Evolutionary conservation across 2,113 vertebrate genomes (phyloP), one percentile per base, ranked within the genome.

Genomic region (Grantiella picta): DNA sequence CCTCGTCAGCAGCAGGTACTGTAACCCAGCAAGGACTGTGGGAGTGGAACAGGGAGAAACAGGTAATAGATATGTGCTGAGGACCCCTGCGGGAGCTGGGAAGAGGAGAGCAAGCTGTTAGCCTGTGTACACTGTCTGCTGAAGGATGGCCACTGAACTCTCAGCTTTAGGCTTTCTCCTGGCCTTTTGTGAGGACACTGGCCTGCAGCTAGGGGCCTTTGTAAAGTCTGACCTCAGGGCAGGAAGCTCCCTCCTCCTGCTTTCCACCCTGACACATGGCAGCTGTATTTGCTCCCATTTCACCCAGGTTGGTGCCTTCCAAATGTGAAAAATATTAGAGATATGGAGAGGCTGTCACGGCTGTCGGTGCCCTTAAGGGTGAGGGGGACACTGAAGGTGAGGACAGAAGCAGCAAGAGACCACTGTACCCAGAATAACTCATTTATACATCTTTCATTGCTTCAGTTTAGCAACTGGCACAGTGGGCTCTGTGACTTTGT

Each of bases 41-140:
- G 21, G 12, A 40, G 20, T 11, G 20, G 36, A 69, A 49, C 7
- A 20, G 9, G 25, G 4, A 82, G 45, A 28, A 66, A 52, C 4
- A 47, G 22, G 11, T 31, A 25, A 42, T 42, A 42, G 15, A n/a
- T 13, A 19, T 12, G 5, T 40, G 22, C 44, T 73, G 18, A 86
- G 29, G 10, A 36, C 66, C 21, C 15, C 22, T 44, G 33, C 0
- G 0, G 24, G 22, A 57, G 2, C 15, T 80, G 28, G 7, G 33
- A 21, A 38, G 12, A 65, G 19, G 10, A 80, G 2, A 54, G 2
- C 12, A 61, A 54, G 23, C 8, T 2, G 2, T 40, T 35, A 10
- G 8, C 44, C 17, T 35, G 5, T 24, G 7, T 63, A 29, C 3
- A 0, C 15, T 0, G 9, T 53, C 50, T 72, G 18, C 59, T 59